These are phyloP conservation scores for Exephanes ischioxanthus DNA, from an alignment of 2,888 invertebrate species.

Conservation along the genomic window DNA sequence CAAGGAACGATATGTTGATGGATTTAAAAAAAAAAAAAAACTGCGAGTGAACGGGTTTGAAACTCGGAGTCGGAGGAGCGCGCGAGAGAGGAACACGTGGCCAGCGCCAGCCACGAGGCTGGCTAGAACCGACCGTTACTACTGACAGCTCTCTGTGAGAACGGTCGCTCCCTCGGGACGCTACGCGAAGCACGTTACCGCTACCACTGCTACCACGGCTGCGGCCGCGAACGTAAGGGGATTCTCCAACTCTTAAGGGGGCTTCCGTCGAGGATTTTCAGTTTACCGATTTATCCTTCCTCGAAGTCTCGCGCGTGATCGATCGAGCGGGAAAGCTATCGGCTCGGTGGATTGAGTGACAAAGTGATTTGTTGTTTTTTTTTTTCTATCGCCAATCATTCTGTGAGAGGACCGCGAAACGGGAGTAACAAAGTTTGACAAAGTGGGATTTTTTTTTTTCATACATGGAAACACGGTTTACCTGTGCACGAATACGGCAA, in stretches of 20 bases:
- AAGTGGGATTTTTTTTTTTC: conserved; percentile 55
- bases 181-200: conserved; percentile 47
- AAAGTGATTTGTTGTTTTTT: conserved; percentile 29
- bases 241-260: conserved; percentile 7
- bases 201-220: conserved; percentile 12
- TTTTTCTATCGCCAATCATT: conserved; percentile 1
- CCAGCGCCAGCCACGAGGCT: conserved; percentile 68
- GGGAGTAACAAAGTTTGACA: conserved; percentile 44
- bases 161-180: conserved; percentile 60
- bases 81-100: conserved; percentile 62
- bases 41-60: conserved; percentile 45
- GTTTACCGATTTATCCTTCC: background rate
- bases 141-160: conserved; percentile 67
- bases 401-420: conserved; percentile 54
- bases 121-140: conserved; percentile 65
- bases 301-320: conserved; percentile 8
- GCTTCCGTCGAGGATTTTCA: conserved; percentile 16
- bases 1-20: conserved; percentile 25
- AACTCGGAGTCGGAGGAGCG: conserved; percentile 45
- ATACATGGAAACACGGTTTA: conserved; percentile 34
- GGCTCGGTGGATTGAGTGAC: conserved; percentile 54
- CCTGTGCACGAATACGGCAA: conserved; percentile 61
- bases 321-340: conserved; percentile 23
- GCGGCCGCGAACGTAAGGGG: conserved; percentile 1
- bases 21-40: conserved; percentile 4